Evolutionary conservation across 2,113 vertebrate genomes (phyloP), one percentile per base, ranked within the genome.

Genomic region (Sorex fumeus): DNA sequence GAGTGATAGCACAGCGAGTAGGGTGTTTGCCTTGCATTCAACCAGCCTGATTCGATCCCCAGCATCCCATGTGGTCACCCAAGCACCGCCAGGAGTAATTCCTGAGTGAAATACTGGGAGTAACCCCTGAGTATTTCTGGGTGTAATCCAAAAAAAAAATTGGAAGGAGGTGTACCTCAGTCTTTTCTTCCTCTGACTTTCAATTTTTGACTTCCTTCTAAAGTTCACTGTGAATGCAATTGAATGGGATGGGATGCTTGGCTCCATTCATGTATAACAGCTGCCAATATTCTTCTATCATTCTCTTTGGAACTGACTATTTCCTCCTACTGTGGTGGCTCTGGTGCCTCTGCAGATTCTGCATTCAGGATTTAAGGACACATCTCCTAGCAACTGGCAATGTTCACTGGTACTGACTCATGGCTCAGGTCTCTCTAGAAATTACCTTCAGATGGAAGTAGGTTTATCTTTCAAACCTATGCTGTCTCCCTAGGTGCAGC

Each of bases 391-490:
- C 18, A 69, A 34, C 32, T 64, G 50, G 53, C 45, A 83, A 32
- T 34, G 10, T 45, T 40, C 1, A 28, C 8, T 15, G 11, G 10
- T 28, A 40, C 15, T 53, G 7, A 50, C 0, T 53, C 21, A 21
- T 2, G 1, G 64, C 28, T 93, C 64, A 83, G 6, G 30, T 19
- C 25, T 89, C 34, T 84, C 62, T 50, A 45, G 25, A 77, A 93
- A 84, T 19, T 53, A n/a, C 69, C 3, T 1, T 72, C 40, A 27
- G 0, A 13, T 23, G 16, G 80, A 92, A 21, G 30, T 45, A 34
- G 15, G 13, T 70, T 91, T 75, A 50, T 91, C 62, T 25, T 34
- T 36, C 62, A 76, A 93, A 82, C 27, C 16, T 82, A 28, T 84
- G 8, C 34, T 30, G 21, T 16, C 28, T 79, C 93, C 16, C 60